These are phyloP conservation scores for Heterochromis multidens DNA, from an alignment of 2,113 vertebrate genomes.

Conservation along the genomic window DNA sequence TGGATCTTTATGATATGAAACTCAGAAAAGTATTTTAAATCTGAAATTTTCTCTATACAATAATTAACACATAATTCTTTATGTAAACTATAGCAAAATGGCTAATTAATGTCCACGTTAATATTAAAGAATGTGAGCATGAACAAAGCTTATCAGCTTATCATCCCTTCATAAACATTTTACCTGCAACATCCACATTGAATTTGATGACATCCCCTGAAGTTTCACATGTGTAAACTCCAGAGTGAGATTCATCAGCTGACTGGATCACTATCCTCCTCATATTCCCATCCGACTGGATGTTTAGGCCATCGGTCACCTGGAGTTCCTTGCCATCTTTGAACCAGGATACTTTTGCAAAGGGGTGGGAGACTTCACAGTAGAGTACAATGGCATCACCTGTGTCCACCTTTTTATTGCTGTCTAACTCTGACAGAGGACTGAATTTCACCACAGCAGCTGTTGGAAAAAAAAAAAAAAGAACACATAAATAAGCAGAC, in stretches of 20 bases:
- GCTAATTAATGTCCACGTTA: neutral
- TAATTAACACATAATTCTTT: neutral
- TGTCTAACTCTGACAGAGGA: slow-evolving; percentile 65
- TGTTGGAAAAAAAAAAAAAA: neutral
- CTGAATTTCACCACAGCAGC: slow-evolving; percentile 67
- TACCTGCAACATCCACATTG: slow-evolving; percentile 74
- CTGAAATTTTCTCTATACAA: neutral
- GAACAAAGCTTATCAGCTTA: neutral
- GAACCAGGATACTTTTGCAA: slow-evolving; percentile 67
- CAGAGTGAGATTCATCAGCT: slow-evolving; percentile 68
- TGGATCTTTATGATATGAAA: neutral
- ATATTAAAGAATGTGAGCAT: neutral
- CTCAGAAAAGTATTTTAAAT: neutral
- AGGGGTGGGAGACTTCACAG: slow-evolving; percentile 73
- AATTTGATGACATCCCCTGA: slow-evolving; percentile 68
- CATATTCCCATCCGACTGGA: slow-evolving; percentile 77
- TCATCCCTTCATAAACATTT: neutral
- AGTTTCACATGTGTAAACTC: slow-evolving; percentile 74
- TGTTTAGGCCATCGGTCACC: slow-evolving; percentile 50
- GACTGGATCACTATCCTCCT: slow-evolving; percentile 75
- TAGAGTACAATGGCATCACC: slow-evolving; percentile 74
- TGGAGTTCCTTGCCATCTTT: slow-evolving; percentile 71
- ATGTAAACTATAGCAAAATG: neutral
- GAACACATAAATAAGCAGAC: neutral
- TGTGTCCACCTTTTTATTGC: slow-evolving; percentile 51